Base-by-base conservation (phyloP, 2,797 vertebrate genomes). In the Crypturellus tataupa region DNA sequence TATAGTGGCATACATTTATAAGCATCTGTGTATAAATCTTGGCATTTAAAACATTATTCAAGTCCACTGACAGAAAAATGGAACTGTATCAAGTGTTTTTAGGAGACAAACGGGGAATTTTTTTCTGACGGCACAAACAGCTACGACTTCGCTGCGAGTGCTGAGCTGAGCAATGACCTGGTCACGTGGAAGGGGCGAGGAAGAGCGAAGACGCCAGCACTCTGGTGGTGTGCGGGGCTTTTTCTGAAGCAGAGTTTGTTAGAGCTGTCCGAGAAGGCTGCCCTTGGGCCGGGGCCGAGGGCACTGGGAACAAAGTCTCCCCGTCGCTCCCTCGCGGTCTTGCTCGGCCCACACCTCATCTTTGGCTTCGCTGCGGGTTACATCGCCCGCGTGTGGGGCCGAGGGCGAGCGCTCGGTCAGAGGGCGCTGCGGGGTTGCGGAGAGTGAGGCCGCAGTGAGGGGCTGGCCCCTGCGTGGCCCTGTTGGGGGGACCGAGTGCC, bases 1-100 rank as follows among this genome's bases (percentile, higher is more conserved):
- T 93, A 94, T 97, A 96, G 97, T 96, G 96, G 95, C 96, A 95
- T 91, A 89, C 93, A 86, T 97, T 97, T 97, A 29, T 97, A 97
- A 96, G 93, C 72, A 93, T 93, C 94, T 93, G 84, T 42, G 1
- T 94, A 86, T 97, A 96, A 97, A 97, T 97, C 95, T 96, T 85
- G 85, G 89, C 80, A 59, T 97, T 96, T 86, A 71, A 86, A 95
- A 85, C 62, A 91, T 97, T 97, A 77, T 94, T 96, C 29, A 87
- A 95, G 92, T 89, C 89, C 92, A 79, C 90, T 44, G 91, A 96
- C n/a, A 49, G 94, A 90, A 93, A 97, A 94, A 76, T 86, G 90
- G 89, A 91, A 76, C 79, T 70, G 44, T 9, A 4, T 24, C 29
- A 60, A 88, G 80, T n/a, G 21, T 69, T 93, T 94, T 85, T 89